A percentile compares a stretch with the other conserved stretches of the same genome.
phyloP scores from a whole-genome alignment of 2,797 vertebrate species.

The Oreochromis mossambicus region DNA sequence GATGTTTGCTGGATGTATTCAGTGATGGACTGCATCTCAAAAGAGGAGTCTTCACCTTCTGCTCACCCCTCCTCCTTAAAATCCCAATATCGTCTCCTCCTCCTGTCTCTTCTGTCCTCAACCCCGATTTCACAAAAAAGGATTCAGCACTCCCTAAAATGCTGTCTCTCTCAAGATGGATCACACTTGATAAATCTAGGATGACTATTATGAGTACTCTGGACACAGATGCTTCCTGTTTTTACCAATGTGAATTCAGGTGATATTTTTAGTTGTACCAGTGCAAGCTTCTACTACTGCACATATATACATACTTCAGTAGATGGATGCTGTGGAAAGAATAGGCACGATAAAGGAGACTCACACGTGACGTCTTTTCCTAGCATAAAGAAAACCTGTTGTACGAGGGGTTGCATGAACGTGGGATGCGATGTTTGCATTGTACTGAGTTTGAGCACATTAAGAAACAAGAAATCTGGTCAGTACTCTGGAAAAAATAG shows the following conservation, averaged over 20 bases:
- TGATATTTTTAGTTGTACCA: slow-evolving; percentile 40
- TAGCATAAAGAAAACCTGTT: slow-evolving; percentile 15
- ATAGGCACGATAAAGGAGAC: background rate
- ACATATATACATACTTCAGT: background rate
- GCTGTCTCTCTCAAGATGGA: background rate
- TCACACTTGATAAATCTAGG: slow-evolving; percentile 14
- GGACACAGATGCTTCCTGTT: slow-evolving; percentile 30
- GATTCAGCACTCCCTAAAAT: background rate
- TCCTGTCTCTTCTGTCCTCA: slow-evolving; percentile 19
- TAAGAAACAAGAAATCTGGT: background rate
- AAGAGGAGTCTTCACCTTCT: slow-evolving; percentile 61
- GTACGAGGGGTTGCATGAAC: background rate
- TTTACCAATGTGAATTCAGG: slow-evolving; percentile 29
- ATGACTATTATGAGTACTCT: background rate
- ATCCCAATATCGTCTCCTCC: slow-evolving; percentile 9
- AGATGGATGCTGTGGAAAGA: background rate
- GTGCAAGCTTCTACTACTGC: slow-evolving; percentile 4
- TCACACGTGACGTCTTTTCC: slow-evolving; percentile 1
- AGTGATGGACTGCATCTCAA: slow-evolving; percentile 55
- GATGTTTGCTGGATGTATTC: slow-evolving; percentile 32
- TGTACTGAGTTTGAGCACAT: background rate
- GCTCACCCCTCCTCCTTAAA: slow-evolving; percentile 41
- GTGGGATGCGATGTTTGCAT: slow-evolving; percentile 11
- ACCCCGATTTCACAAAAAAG: slow-evolving; percentile 17
- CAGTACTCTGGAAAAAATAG: background rate